phyloP scores from a whole-genome alignment of 2,888 invertebrate genomes.

The Epicampocera succincta region DNA sequence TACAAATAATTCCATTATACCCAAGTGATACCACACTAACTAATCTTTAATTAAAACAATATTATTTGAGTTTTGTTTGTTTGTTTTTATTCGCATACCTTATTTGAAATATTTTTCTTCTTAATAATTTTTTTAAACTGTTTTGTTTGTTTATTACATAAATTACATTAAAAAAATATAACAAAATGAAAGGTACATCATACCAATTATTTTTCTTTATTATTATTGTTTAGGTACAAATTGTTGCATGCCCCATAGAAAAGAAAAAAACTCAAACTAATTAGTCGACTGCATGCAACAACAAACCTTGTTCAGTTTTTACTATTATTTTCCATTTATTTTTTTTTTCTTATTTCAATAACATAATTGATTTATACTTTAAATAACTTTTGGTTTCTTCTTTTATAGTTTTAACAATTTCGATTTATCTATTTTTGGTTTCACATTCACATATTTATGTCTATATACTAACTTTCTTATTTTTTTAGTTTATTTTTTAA shows the following conservation, averaged over 20 bases:
- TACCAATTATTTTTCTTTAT: slow-evolving; percentile 52
- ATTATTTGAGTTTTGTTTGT: slow-evolving; percentile 29
- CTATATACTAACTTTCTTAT: not conserved
- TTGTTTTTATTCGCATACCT: slow-evolving; percentile 57
- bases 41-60: slow-evolving; percentile 27
- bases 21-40: no score
- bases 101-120: slow-evolving; percentile 48
- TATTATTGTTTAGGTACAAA: not conserved
- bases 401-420: slow-evolving; percentile 57
- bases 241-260: slow-evolving; percentile 27
- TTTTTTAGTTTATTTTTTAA: slow-evolving; percentile 32
- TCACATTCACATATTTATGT: slow-evolving; percentile 37
- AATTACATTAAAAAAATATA: slow-evolving; percentile 67
- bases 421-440: slow-evolving; percentile 50
- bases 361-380: slow-evolving; percentile 25
- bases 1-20: no score
- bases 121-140: slow-evolving; percentile 6
- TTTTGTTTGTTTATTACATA: slow-evolving; percentile 50
- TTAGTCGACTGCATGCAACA: slow-evolving; percentile 47
- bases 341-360: slow-evolving; percentile 39
- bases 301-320: slow-evolving; percentile 33
- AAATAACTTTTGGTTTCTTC: slow-evolving; percentile 41
- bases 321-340: slow-evolving; percentile 10
- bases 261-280: slow-evolving; percentile 29
- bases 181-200: slow-evolving; percentile 63